These are phyloP conservation scores for Therioaphis trifolii DNA, from an alignment of 2,888 invertebrate species.

Conservation along the genomic window DNA sequence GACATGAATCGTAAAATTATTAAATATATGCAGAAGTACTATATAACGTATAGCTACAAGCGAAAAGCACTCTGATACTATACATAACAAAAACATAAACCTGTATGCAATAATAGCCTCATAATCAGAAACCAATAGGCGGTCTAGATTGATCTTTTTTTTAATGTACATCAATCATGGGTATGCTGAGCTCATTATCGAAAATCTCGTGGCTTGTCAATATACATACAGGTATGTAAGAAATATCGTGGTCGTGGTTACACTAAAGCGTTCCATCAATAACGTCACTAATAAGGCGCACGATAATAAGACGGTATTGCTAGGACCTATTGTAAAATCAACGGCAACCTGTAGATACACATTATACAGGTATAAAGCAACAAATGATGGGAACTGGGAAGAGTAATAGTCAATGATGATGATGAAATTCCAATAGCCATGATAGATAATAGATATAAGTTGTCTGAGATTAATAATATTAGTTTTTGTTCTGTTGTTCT, in stretches of 20 bases:
- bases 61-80: not conserved
- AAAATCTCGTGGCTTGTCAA: slow-evolving; percentile 52
- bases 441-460: slow-evolving; percentile 43
- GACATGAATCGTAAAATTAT: slow-evolving; percentile 46
- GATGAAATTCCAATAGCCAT: slow-evolving; percentile 42
- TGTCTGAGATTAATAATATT: slow-evolving; percentile 4
- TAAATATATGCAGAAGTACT: not conserved
- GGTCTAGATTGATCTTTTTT: slow-evolving; percentile 25
- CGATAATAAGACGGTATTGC: not conserved
- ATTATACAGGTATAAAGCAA: not conserved
- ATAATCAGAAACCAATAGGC: slow-evolving; percentile 49
- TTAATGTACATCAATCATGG: slow-evolving; percentile 43
- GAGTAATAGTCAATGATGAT: slow-evolving; percentile 35
- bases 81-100: not conserved
- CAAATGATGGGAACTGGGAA: not conserved
- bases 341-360: not conserved
- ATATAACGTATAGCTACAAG: not conserved
- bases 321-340: slow-evolving; percentile 27
- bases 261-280: not conserved
- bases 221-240: not conserved
- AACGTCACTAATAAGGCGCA: slow-evolving; percentile 55
- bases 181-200: slow-evolving; percentile 54
- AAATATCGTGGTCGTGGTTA: slow-evolving; percentile 20
- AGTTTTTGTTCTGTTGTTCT: slow-evolving; percentile 30
- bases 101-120: not conserved